Evolutionary conservation across 2,113 vertebrate genomes (phyloP), one percentile per base, ranked within the genome.

Genomic region (Menura novaehollandiae): DNA sequence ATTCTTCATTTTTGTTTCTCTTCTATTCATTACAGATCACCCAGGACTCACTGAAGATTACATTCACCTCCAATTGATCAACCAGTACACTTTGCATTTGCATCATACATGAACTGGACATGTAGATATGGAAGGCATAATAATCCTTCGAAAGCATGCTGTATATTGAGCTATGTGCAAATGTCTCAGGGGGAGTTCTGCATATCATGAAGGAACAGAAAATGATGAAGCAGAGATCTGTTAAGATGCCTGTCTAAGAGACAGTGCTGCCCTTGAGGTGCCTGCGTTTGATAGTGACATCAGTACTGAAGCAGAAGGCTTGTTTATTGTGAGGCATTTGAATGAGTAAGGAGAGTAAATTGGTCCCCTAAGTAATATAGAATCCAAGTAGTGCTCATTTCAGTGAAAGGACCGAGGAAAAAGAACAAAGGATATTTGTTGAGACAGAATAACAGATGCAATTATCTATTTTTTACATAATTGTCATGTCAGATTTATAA

Each of bases 391-490:
- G 43, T 30, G 44, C 15, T 92, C 1, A 0, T 79, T 95, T 95
- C 82, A 88, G 22, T 51, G 43, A 64, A 67, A 95, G 28, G 22
- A 91, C 8, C 3, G 55, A 66, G 64, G 44, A 73, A 71, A 86
- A 95, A 59, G 44, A 78, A 83, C 15, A 88, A 85, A 68, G 55
- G 13, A 89, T 90, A 69, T 88, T 91, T 85, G 78, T 47, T 90
- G 87, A 93, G 87, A 90, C 92, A 89, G 88, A 95, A 73, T 88
- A 94, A 71, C 55, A 88, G 84, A 92, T 92, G 69, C 64, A 95
- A 91, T 90, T 92, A 74, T 94, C 93, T 95, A 86, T 91, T 94
- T 96, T 95, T 91, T 90, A 96, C 88, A 93, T 33, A 88, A 92
- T 67, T 69, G 35, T 93, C 91, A 93, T 76, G 71, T 95, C 95